A percentile compares a stretch with the other conserved stretches of the same genome.
Conservation (phyloP, 2,888 invertebrate species). For the Campaea margaritaria region DNA sequence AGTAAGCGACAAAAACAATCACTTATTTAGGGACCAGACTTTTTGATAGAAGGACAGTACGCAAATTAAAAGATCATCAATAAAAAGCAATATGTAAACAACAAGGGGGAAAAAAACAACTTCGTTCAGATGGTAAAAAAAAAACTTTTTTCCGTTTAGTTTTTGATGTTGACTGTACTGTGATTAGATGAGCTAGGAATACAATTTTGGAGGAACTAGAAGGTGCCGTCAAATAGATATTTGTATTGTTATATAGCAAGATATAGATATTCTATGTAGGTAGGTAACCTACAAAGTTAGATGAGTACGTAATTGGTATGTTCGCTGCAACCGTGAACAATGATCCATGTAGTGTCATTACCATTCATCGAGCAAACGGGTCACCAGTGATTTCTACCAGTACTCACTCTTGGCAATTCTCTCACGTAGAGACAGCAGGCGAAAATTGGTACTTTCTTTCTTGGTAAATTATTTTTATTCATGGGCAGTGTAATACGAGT, state of each 20-base stretch:
- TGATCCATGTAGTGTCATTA: slow-evolving; percentile 74
- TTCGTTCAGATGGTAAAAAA: too few relatives aligned
- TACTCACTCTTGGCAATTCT: slow-evolving; percentile 34
- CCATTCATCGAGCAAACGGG: slow-evolving; percentile 76
- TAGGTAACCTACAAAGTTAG: slow-evolving; percentile 52
- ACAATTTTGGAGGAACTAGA: too few relatives aligned
- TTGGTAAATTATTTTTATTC: slow-evolving; percentile 1
- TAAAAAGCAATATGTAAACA: too few relatives aligned
- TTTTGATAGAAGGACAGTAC: too few relatives aligned
- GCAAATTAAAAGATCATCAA: too few relatives aligned
- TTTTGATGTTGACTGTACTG: neutral
- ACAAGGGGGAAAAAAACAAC: too few relatives aligned
- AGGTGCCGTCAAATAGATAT: too few relatives aligned
- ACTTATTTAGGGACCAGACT: too few relatives aligned
- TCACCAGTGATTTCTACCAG: slow-evolving; percentile 69
- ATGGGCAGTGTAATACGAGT: too few relatives aligned
- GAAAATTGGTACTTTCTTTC: slow-evolving; percentile 41
- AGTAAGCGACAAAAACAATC: too few relatives aligned
- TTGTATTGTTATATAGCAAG: too few relatives aligned
- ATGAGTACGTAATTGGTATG: slow-evolving; percentile 45
- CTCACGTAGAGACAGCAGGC: slow-evolving; percentile 59
- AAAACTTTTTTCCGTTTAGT: slow-evolving; percentile 9
- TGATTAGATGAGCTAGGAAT: too few relatives aligned
- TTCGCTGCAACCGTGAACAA: slow-evolving; percentile 46
- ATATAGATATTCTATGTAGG: neutral